These are phyloP conservation scores for Drosophila tripunctata DNA, from an alignment of 2,888 invertebrate genomes.

Conservation along the genomic window DNA sequence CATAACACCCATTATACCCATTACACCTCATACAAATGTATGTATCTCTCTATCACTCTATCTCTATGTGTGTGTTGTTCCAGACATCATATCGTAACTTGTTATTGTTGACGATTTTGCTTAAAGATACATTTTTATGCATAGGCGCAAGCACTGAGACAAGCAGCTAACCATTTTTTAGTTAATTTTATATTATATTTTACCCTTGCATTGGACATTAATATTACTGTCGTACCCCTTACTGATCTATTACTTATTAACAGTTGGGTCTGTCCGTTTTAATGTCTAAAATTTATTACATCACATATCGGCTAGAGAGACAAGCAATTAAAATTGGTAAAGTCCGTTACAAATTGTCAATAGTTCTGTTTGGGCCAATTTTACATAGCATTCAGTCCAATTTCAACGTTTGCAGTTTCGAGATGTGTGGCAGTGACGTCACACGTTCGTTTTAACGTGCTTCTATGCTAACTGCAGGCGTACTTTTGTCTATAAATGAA, in stretches of 20 bases:
- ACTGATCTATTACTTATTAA: neutral
- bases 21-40: conserved; percentile 18
- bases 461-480: no score
- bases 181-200: neutral
- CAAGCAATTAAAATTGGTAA: no score
- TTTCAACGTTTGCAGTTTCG: no score
- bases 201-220: neutral
- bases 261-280: neutral
- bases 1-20: conserved; percentile 34
- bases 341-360: no score
- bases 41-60: neutral
- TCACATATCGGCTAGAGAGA: no score
- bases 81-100: conserved; percentile 21
- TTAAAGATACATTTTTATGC: conserved; percentile 53
- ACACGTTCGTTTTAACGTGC: no score
- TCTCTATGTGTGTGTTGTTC: conserved; percentile 10
- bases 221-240: neutral
- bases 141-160: conserved; percentile 52
- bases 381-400: no score
- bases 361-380: no score
- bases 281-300: no score
- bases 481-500: no score
- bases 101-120: conserved; percentile 62
- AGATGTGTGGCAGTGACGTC: no score
- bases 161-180: conserved; percentile 47